Conservation (phyloP, 1,140 invertebrate genomes). For the Zeugodacus cucurbitae region DNA sequence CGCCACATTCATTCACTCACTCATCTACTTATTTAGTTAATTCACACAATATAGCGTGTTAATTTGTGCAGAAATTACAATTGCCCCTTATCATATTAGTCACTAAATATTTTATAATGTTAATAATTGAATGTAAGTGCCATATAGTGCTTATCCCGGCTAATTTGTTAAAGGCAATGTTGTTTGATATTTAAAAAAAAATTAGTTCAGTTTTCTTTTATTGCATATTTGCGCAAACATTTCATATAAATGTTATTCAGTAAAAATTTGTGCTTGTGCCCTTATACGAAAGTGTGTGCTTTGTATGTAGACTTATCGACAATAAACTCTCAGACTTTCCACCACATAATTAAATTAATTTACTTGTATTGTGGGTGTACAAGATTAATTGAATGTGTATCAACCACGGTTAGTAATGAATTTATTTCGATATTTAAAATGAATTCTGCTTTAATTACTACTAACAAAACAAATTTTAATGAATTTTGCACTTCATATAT, state of each 20-base stretch:
- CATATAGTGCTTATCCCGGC: neutral
- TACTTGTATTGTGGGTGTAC: no score
- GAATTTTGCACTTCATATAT: no score
- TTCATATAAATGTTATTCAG: neutral
- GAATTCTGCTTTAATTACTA: no score
- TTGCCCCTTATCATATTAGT: neutral
- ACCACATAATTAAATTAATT: no score
- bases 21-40: neutral
- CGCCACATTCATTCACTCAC: neutral
- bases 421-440: no score
- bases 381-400: no score
- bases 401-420: no score
- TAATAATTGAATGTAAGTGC: conserved; percentile 4
- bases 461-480: no score
- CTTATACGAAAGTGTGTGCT: no score
- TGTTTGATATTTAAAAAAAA: neutral
- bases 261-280: neutral
- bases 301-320: no score
- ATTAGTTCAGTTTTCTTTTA: no score
- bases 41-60: neutral
- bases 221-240: neutral
- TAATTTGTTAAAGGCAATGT: neutral
- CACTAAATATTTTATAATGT: conserved; percentile 29
- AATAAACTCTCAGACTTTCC: no score
- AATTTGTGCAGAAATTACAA: conserved; percentile 30